Percentiles rank a stretch among this genome's conserved stretches.
Evolutionary conservation across 2,797 vertebrate genomes (phyloP).

Genomic region (Nannoperca obscura): DNA sequence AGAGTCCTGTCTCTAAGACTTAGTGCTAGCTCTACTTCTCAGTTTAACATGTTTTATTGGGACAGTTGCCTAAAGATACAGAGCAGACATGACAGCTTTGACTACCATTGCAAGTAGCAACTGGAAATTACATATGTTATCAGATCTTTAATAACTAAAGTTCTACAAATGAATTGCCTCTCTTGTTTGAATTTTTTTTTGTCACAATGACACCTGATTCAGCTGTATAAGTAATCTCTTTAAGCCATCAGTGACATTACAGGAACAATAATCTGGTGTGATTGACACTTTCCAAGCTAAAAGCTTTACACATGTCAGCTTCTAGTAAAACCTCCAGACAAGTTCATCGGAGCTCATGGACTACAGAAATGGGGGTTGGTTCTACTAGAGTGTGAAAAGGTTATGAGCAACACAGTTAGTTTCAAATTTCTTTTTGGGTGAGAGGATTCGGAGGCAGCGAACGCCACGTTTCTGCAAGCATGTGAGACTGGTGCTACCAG

Average conservation of each 20-base stretch:
- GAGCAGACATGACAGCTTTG: slow-evolving; percentile 1
- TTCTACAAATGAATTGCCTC: slow-evolving; percentile 36
- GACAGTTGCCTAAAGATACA: slow-evolving; percentile 14
- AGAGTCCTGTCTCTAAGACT: neutral
- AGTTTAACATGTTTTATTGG: slow-evolving; percentile 10
- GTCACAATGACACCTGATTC: slow-evolving; percentile 27
- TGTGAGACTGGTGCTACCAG: slow-evolving; percentile 11
- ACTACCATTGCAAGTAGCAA: neutral
- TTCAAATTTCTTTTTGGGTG: slow-evolving; percentile 30
- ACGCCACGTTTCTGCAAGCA: slow-evolving; percentile 22
- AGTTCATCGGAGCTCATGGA: slow-evolving; percentile 53
- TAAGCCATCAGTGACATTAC: slow-evolving; percentile 43
- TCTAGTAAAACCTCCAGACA: slow-evolving; percentile 47
- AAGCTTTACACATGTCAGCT: slow-evolving; percentile 62
- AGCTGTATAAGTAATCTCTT: slow-evolving; percentile 29
- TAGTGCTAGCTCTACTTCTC: neutral
- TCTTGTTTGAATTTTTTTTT: slow-evolving; percentile 30
- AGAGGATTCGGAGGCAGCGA: slow-evolving; percentile 8
- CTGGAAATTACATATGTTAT: slow-evolving; percentile 27
- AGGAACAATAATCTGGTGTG: slow-evolving; percentile 58
- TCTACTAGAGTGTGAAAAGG: slow-evolving; percentile 51
- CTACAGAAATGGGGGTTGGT: slow-evolving; percentile 25
- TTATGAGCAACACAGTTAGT: slow-evolving; percentile 42
- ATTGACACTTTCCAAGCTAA: slow-evolving; percentile 50
- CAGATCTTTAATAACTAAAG: slow-evolving; percentile 55